Conservation (phyloP, 2,888 invertebrate species). For the Caenorhabditis wallacei region DNA sequence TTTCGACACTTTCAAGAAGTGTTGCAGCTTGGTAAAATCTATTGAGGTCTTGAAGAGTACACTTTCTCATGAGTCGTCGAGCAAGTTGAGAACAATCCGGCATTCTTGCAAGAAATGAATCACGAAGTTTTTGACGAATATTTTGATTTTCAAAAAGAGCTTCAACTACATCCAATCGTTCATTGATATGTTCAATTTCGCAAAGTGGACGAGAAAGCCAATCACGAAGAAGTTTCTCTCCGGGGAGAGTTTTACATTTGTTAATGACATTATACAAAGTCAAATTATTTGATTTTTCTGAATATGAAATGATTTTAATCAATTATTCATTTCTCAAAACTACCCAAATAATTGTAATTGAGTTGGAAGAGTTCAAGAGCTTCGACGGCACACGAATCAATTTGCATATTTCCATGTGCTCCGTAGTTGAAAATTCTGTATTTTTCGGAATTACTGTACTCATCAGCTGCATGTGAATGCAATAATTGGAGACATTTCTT, state of each 20-base stretch:
- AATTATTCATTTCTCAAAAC: not conserved
- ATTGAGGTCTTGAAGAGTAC: slow-evolving; percentile 64
- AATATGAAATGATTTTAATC: not conserved
- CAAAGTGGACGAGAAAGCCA: slow-evolving; percentile 82
- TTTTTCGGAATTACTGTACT: slow-evolving; percentile 58
- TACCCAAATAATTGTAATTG: slow-evolving; percentile 70
- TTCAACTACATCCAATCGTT: slow-evolving; percentile 79
- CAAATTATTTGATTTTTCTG: slow-evolving; percentile 58
- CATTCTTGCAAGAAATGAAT: slow-evolving; percentile 73
- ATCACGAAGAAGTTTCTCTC: slow-evolving; percentile 78
- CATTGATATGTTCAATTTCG: slow-evolving; percentile 72
- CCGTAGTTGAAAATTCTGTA: slow-evolving; percentile 68
- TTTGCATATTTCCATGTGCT: slow-evolving; percentile 74
- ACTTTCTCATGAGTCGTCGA: slow-evolving; percentile 66
- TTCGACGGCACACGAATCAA: slow-evolving; percentile 75
- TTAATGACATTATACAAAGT: slow-evolving; percentile 79
- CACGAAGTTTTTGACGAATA: slow-evolving; percentile 67
- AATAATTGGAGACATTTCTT: slow-evolving; percentile 56
- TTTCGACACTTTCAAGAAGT: slow-evolving; percentile 60
- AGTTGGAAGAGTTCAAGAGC: slow-evolving; percentile 78
- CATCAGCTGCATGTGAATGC: slow-evolving; percentile 47
- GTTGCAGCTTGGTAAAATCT: slow-evolving; percentile 61
- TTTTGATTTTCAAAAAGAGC: slow-evolving; percentile 67
- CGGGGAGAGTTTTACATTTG: slow-evolving; percentile 79
- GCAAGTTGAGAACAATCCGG: slow-evolving; percentile 77